phyloP scores from a whole-genome alignment of 37 sponge, comb jelly and placozoan species.

The Crambe crambe region DNA sequence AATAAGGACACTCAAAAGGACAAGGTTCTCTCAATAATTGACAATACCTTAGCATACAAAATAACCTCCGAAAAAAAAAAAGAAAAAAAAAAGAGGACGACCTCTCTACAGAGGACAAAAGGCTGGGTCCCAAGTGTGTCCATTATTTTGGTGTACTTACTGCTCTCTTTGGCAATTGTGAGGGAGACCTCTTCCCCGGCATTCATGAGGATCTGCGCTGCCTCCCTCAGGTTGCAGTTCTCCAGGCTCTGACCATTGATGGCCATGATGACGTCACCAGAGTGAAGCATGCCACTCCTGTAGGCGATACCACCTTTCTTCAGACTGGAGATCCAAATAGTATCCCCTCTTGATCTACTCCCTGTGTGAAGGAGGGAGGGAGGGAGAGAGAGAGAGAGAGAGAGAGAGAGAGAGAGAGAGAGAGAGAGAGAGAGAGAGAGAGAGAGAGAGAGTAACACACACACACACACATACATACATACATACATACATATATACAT shows the following conservation, averaged over 20 bases:
- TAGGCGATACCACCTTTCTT: conserved; percentile 92
- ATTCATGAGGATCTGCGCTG: conserved; percentile 65
- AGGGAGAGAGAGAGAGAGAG: background rate
- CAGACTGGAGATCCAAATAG: conserved; percentile 83
- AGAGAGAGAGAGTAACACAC: conserved; percentile 17
- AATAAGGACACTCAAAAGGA: background rate
- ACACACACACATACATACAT: no score
- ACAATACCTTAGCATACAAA: background rate
- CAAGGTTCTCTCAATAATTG: background rate
- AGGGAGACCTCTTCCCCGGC: conserved; percentile 71
- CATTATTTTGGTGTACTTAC: background rate
- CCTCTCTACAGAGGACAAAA: no score
- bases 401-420: conserved; percentile 20
- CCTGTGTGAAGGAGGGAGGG: no score
- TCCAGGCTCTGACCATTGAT: conserved; percentile 78
- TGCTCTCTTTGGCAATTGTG: conserved; percentile 70
- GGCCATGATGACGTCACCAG: conserved; percentile 83
- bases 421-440: conserved; percentile 22
- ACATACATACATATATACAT: background rate
- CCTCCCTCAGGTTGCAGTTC: conserved; percentile 60
- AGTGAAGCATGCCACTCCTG: conserved; percentile 75
- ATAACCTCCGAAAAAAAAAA: background rate
- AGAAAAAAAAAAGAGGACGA: background rate
- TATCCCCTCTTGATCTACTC: conserved; percentile 39
- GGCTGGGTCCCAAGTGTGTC: no score